phyloP scores from a whole-genome alignment of 2,113 vertebrate genomes.

The Hemicordylus capensis region DNA sequence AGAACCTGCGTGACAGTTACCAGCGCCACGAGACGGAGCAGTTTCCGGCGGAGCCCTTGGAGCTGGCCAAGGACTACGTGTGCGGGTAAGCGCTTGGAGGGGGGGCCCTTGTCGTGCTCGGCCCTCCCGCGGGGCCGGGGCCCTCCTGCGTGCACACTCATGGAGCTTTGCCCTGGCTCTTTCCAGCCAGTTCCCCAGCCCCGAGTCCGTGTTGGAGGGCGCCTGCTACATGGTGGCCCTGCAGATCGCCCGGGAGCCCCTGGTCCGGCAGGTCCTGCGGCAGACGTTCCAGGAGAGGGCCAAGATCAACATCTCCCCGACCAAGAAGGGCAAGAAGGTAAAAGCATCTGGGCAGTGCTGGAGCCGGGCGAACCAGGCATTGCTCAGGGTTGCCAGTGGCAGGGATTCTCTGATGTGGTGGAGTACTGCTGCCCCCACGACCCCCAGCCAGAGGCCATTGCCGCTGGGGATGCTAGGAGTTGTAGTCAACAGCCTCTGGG shows the following conservation, averaged over 20 bases:
- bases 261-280: slow-evolving; percentile 94
- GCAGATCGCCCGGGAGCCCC: slow-evolving; percentile 95
- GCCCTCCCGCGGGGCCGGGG: too few species aligned
- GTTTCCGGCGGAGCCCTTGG: slow-evolving; percentile 95
- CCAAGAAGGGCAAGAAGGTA: slow-evolving; percentile 98
- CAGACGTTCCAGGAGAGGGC: slow-evolving; percentile 98
- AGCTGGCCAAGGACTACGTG: slow-evolving; percentile 96
- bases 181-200: slow-evolving; percentile 88
- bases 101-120: rapidly evolving
- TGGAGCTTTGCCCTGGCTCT: background rate
- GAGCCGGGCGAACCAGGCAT: too few species aligned
- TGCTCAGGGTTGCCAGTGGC: too few species aligned
- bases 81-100: slow-evolving; percentile 80
- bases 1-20: slow-evolving; percentile 97
- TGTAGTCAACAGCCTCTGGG: too few species aligned
- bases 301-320: slow-evolving; percentile 94
- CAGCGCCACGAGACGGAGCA: slow-evolving; percentile 98
- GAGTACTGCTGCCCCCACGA: too few species aligned
- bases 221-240: slow-evolving; percentile 98
- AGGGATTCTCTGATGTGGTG: too few species aligned
- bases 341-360: background rate
- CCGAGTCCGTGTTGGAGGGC: slow-evolving; percentile 93
- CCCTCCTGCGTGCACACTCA: background rate
- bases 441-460: too few species aligned
- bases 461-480: too few species aligned